Base-by-base conservation (phyloP, 2,888 invertebrate genomes). In the Rhagonycha lutea region DNA sequence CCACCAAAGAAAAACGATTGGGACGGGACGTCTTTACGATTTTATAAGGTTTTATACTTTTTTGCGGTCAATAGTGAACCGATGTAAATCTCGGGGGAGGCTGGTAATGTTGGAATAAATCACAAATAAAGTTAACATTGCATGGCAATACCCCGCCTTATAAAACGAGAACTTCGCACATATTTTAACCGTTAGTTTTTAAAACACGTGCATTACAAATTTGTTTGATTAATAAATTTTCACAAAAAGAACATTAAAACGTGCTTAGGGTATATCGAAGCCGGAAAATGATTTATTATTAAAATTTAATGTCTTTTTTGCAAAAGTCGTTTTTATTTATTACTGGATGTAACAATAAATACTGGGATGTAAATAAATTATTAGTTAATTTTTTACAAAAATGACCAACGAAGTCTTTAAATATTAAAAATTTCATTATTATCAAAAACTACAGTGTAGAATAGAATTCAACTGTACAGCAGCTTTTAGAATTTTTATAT, bases 11-110 rank as follows among this genome's bases (percentile, higher is more conserved):
- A 75, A 72, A 75, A 70, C 69, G 72, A 75, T 72, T 72, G 68
- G 72, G 24, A 73, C 68, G 68, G 73, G 73, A 65, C 23, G 63
- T 24, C n/a, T 73, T 29, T 70, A 68, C 68, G 63, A 68, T 71
- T 72, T 76, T 73, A 73, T 65, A 70, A 62, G 68, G 70, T 73
- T 70, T 76, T 61, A 61, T 69, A 47, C 28, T 70, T 72, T 72
- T 65, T 69, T 69, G 67, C 74, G 65, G 65, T 24, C 29, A 63
- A 61, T 70, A 26, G 63, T 69, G 74, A 65, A 74, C 47, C 14
- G 70, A 74, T 69, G 70, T 29, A 69, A 68, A 69, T 73, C 68
- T 24, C 28, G 63, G 10, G 68, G 47, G 63, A 65, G 9, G 23
- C n/a, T 8, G 7, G 47, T 47, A 47, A 47, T 47, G 47, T 47